Evolutionary conservation across 2,888 invertebrate species (phyloP).

Genomic region (Philopedon plagiatum): DNA sequence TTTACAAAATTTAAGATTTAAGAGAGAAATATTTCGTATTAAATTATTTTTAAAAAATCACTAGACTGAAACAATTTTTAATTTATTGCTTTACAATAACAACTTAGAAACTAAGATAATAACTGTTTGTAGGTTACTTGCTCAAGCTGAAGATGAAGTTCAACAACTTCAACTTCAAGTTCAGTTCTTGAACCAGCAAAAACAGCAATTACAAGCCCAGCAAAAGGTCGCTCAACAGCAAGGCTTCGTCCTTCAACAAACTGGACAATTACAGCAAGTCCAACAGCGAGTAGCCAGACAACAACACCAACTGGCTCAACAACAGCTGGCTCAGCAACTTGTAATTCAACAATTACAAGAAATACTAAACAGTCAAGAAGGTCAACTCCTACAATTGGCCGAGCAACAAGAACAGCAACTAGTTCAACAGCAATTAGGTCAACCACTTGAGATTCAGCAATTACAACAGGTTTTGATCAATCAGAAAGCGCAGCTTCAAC

Average conservation of each 20-base stretch:
- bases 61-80: no score
- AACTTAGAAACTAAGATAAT: slow-evolving; percentile 1
- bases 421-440: slow-evolving; percentile 19
- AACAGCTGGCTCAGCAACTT: slow-evolving; percentile 17
- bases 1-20: no score
- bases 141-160: slow-evolving; percentile 13
- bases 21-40: no score
- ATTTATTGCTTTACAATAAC: no score
- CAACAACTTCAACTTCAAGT: slow-evolving; percentile 29
- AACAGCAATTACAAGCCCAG: slow-evolving; percentile 27
- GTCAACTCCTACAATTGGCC: slow-evolving; percentile 6
- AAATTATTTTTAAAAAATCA: no score
- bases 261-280: slow-evolving; percentile 10
- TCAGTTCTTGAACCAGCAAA: slow-evolving; percentile 24
- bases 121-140: slow-evolving; percentile 13
- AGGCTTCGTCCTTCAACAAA: neutral
- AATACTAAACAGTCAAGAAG: neutral
- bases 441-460: slow-evolving; percentile 19
- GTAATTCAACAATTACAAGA: slow-evolving; percentile 24
- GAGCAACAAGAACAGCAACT: slow-evolving; percentile 29
- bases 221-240: neutral
- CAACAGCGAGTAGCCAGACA: slow-evolving; percentile 5
- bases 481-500: slow-evolving; percentile 5
- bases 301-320: slow-evolving; percentile 26
- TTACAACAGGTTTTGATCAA: slow-evolving; percentile 5